Evolutionary conservation across 2,888 invertebrate species (phyloP), one percentile per base, ranked within the genome.

Genomic region (Liodrosophila aerea): DNA sequence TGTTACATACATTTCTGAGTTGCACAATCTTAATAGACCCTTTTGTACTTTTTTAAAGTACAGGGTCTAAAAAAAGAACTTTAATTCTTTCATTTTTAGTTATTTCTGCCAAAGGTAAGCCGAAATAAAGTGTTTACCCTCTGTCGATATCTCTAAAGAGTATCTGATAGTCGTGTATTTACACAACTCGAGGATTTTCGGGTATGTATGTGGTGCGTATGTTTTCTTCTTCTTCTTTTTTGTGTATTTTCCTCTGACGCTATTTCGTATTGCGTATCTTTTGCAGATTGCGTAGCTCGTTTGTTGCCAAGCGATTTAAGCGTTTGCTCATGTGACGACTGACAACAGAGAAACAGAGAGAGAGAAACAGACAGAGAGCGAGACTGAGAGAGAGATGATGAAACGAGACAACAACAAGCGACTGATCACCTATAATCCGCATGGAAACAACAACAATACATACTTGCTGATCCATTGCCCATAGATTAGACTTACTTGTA

Each of bases 221-320:
- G 16, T 37, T 40, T 3, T 34, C 29, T 62, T 34, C 7, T 18
- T 13, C 31, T 30, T 15, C 13, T 15, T 27, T 44, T 50, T 18
- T 30, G 27, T n/a, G n/a, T n/a, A n/a, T n/a, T n/a, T n/a, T n/a
- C n/a, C 37, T 60, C 33, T 45, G 43, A 52, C 43, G 33, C 18
- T 36, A 31, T 62, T 60, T 51, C 36, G 22, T 60, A 41, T 51
- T 46, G 61, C 61, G 52, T 46, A 51, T 60, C 62, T 50, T n/a
- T n/a, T 50, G 50, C 60, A 40, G 61, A 61, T 59, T 60, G 61
- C 52, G 51, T 18, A 30, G 61, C 36, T 22, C 43, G 15, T n/a
- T 47, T 47, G 62, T 62, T 63, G 63, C 47, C 43, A 49, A 49
- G 30, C 41, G 52, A 43, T 15, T 11, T 22, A 30, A 34, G 8